Conservation (phyloP, 1,140 invertebrate genomes). For the Musca vetustissima region DNA sequence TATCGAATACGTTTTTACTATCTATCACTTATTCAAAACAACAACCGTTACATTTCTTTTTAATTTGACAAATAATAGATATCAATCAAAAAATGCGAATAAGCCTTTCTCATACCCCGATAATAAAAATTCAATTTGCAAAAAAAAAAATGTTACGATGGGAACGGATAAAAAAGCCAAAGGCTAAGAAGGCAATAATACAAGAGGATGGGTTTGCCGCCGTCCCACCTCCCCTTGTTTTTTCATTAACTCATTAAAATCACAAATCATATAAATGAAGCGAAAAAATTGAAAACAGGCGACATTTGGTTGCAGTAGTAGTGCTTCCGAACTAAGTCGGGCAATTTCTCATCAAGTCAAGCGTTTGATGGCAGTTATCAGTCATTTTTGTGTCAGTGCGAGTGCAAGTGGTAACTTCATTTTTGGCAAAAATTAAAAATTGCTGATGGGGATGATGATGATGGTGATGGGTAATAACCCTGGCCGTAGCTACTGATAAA, state of each 20-base stretch:
- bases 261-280: constrained; percentile 53
- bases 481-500: background rate
- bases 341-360: constrained; percentile 38
- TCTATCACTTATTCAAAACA: no score
- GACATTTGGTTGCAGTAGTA: background rate
- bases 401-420: no score
- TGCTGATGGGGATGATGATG: no score
- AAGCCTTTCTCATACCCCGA: no score
- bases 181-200: no score
- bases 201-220: no score
- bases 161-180: no score
- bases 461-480: no score
- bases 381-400: no score
- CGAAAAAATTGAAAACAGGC: constrained; percentile 40
- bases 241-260: constrained; percentile 41
- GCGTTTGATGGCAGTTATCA: constrained; percentile 5
- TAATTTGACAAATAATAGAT: constrained; percentile 44
- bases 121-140: constrained; percentile 25
- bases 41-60: background rate
- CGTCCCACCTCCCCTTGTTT: background rate
- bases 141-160: background rate
- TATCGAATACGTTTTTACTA: no score
- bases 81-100: constrained; percentile 41
- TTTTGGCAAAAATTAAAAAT: no score
- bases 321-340: background rate